A percentile compares a stretch with the other conserved stretches of the same genome.
These are phyloP conservation scores for Lagenorhynchus albirostris DNA, from an alignment of 2,113 vertebrate genomes.

Conservation along the genomic window DNA sequence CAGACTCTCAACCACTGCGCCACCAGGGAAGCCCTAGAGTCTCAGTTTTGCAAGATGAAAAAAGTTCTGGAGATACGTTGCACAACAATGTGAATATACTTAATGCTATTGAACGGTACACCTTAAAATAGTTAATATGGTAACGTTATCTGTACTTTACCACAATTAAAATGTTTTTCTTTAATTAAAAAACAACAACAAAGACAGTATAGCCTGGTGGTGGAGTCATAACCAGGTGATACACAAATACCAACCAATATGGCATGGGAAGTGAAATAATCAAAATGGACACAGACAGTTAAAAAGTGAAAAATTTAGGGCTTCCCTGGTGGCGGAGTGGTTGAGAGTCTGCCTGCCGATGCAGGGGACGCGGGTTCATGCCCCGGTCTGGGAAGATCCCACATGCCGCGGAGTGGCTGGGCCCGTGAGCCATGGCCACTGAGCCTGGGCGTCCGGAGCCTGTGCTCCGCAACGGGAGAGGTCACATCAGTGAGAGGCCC, in stretches of 20 bases:
- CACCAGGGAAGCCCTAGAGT: too few species aligned
- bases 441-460: too few species aligned
- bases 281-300: background rate
- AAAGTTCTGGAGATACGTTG: background rate
- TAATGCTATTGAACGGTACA: background rate
- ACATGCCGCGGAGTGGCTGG: too few species aligned
- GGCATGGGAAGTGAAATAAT: background rate
- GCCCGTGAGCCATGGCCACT: too few species aligned
- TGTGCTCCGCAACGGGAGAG: too few species aligned
- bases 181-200: background rate
- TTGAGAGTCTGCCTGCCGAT: too few species aligned
- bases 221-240: background rate
- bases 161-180: background rate
- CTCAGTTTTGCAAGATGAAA: background rate
- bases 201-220: background rate
- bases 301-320: background rate
- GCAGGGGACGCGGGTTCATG: too few species aligned
- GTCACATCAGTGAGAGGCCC: too few species aligned
- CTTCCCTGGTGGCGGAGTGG: too few species aligned
- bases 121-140: background rate
- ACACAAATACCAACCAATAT: background rate
- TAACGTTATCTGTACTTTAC: background rate
- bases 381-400: too few species aligned
- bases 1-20: too few species aligned
- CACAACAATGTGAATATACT: too few species aligned